phyloP scores from a whole-genome alignment of 2,888 invertebrate species.

The Cheilosia soror region DNA sequence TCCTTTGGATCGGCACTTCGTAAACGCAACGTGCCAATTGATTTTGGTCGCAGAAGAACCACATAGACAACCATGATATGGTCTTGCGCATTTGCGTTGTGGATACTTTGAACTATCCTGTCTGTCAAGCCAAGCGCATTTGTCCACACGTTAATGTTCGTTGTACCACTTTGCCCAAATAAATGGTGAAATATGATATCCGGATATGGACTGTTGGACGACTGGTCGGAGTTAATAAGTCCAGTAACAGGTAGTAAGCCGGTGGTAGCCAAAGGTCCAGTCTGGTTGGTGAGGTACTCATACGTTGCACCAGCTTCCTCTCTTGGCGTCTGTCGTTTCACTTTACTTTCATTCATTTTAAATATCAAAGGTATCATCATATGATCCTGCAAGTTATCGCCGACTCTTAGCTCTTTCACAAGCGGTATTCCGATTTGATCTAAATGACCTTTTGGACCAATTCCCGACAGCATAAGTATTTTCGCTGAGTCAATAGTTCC shows the following conservation, averaged over 20 bases:
- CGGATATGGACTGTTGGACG: constrained; percentile 66
- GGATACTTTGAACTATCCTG: constrained; percentile 75
- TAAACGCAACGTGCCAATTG: constrained; percentile 85
- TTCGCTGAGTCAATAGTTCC: constrained; percentile 82
- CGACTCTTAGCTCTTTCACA: constrained; percentile 84
- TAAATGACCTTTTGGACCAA: constrained; percentile 80
- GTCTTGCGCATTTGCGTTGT: constrained; percentile 58
- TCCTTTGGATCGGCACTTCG: constrained; percentile 84
- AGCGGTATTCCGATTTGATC: constrained; percentile 77
- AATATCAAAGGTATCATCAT: constrained; percentile 85
- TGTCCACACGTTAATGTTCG: constrained; percentile 68
- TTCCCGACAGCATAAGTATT: constrained; percentile 81
- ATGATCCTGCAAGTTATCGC: constrained; percentile 92
- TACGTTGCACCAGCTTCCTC: constrained; percentile 60
- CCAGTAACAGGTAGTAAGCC: constrained; percentile 83
- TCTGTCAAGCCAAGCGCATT: constrained; percentile 76
- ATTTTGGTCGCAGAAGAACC: constrained; percentile 81
- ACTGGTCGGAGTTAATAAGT: constrained; percentile 84
- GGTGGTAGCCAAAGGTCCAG: constrained; percentile 79
- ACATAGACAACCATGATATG: constrained; percentile 79
- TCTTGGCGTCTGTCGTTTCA: constrained; percentile 6
- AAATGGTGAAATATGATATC: constrained; percentile 74
- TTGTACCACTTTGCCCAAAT: constrained; percentile 73
- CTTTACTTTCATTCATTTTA: constrained; percentile 81
- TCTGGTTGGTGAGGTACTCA: constrained; percentile 81